These are phyloP conservation scores for Phyllostomus discolor DNA, from an alignment of 2,113 vertebrate genomes.

Conservation along the genomic window DNA sequence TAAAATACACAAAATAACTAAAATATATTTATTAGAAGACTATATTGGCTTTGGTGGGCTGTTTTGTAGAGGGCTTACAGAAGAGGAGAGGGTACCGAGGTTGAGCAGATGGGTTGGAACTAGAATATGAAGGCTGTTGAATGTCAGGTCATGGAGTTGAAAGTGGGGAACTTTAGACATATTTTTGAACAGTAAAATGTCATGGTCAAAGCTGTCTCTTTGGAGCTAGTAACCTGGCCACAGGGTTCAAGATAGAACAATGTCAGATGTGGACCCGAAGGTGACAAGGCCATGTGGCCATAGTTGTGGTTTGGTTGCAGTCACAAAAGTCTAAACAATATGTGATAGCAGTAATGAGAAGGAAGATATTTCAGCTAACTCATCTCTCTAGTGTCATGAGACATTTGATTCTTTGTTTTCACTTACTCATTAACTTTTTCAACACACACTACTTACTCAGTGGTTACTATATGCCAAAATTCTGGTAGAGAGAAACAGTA, in stretches of 20 bases:
- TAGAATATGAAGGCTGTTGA: neutral
- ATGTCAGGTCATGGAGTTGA: neutral
- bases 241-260: neutral
- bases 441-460: neutral
- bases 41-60: neutral
- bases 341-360: neutral
- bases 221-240: neutral
- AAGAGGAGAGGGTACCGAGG: neutral
- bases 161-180: neutral
- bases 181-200: neutral
- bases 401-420: constrained; percentile 28
- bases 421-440: constrained; percentile 24
- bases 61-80: neutral
- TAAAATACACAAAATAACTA: neutral
- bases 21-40: neutral
- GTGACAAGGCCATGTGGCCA: neutral
- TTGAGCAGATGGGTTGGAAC: neutral
- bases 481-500: neutral
- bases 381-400: neutral
- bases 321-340: neutral
- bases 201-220: neutral
- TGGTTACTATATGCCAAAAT: neutral
- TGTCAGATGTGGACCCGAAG: neutral
- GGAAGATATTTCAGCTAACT: neutral
- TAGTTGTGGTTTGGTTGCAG: neutral